phyloP scores from a whole-genome alignment of 30 jellyfish, hydroid and myxozoan genomes.

The Cassiopea xamachana region DNA sequence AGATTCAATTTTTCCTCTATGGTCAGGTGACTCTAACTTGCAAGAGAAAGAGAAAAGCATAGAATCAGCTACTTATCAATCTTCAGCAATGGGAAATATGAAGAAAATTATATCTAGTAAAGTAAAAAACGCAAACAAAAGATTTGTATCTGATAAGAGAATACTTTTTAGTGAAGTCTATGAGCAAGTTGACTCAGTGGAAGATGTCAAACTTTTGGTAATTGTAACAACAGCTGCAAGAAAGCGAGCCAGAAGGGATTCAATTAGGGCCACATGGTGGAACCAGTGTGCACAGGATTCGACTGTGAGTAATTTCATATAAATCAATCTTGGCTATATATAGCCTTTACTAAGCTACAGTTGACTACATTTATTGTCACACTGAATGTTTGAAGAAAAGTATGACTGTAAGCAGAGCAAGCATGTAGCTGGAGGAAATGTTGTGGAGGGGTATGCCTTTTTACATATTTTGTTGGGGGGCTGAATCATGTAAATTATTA shows the following conservation, averaged over 20 bases:
- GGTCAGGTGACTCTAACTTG: neutral
- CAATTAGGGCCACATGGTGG: conserved; percentile 76
- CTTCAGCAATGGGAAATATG: conserved; percentile 43
- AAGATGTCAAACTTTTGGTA: conserved; percentile 60
- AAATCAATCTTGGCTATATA: neutral
- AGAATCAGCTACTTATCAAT: conserved; percentile 22
- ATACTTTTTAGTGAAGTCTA: conserved; percentile 57
- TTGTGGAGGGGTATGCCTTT: too few species aligned
- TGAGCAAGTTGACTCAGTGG: conserved; percentile 52
- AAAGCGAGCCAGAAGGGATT: conserved; percentile 73
- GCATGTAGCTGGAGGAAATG: too few species aligned
- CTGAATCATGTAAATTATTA: too few species aligned
- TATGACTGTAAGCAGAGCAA: too few species aligned
- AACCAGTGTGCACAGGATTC: conserved; percentile 44
- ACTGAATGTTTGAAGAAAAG: too few species aligned
- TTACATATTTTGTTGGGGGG: too few species aligned
- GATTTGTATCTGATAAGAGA: conserved; percentile 68
- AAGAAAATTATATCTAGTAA: conserved; percentile 21
- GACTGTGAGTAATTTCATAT: conserved; percentile 9
- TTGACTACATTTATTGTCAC: too few species aligned
- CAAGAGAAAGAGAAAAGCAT: neutral
- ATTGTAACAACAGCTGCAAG: conserved; percentile 64
- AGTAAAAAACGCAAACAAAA: conserved; percentile 38
- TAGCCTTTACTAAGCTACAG: neutral
- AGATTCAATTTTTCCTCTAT: neutral